Conservation (phyloP, 2,797 vertebrate species). For the Rhinoraja longicauda region DNA sequence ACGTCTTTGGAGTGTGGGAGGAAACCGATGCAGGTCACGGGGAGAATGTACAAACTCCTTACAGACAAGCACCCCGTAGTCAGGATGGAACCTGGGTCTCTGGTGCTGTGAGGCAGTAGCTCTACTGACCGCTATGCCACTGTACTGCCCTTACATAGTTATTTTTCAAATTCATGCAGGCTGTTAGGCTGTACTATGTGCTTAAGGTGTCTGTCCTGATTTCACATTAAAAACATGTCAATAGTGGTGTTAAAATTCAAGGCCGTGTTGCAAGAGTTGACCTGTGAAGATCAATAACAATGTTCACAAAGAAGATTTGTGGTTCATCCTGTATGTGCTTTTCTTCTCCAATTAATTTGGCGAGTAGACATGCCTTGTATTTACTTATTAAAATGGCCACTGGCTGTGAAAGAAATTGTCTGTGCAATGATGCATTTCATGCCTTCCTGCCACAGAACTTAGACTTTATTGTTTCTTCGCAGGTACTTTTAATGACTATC, state of each 20-base stretch:
- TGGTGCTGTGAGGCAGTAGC: too few relatives aligned
- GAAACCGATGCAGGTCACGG: too few relatives aligned
- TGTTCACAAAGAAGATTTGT: neutral
- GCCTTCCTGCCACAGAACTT: neutral
- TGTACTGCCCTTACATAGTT: too few relatives aligned
- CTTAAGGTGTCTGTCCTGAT: neutral
- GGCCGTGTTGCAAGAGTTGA: neutral
- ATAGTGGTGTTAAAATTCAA: neutral
- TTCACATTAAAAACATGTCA: neutral
- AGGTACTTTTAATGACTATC: neutral
- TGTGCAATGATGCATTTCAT: neutral
- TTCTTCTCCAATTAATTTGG: neutral
- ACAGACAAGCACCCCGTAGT: too few relatives aligned
- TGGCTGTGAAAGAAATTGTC: neutral
- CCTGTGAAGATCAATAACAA: neutral
- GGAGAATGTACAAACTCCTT: too few relatives aligned
- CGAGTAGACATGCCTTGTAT: neutral
- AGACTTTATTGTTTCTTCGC: neutral
- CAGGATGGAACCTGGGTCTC: too few relatives aligned
- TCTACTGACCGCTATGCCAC: too few relatives aligned
- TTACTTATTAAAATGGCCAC: conserved; percentile 18
- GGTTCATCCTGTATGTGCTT: neutral
- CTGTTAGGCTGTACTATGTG: too few relatives aligned
- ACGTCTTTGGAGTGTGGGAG: too few relatives aligned
- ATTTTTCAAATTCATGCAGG: too few relatives aligned